These are phyloP conservation scores for Polypterus bichir DNA, from an alignment of 2,113 vertebrate genomes.

Conservation along the genomic window DNA sequence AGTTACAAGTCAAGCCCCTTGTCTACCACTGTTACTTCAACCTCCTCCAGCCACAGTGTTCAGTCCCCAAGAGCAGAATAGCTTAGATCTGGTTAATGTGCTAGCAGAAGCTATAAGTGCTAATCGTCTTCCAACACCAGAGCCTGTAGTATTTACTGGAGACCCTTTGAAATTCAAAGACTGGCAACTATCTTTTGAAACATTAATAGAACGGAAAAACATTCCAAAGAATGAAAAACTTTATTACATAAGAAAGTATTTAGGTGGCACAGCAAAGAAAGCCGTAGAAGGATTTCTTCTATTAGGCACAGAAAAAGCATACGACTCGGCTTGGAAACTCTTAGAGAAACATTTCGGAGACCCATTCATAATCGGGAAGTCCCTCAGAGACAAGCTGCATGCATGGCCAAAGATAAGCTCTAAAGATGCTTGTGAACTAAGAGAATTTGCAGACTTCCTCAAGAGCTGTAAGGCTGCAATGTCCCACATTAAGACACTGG, in stretches of 20 bases:
- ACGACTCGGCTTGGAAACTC: constrained; percentile 17
- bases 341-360: constrained; percentile 17
- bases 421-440: constrained; percentile 16
- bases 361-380: constrained; percentile 18
- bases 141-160: too few species aligned
- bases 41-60: too few species aligned
- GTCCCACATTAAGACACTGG: constrained; percentile 8
- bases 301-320: too few species aligned
- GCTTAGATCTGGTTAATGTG: too few species aligned
- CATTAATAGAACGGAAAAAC: constrained; percentile 16
- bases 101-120: too few species aligned
- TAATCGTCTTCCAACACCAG: too few species aligned
- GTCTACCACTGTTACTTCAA: too few species aligned
- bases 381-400: constrained; percentile 18
- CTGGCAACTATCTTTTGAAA: constrained; percentile 16
- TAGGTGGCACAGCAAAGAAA: constrained; percentile 11
- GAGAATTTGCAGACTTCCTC: constrained; percentile 16
- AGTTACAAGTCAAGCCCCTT: too few species aligned
- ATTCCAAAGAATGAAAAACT: constrained; percentile 18
- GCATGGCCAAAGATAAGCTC: constrained; percentile 16
- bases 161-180: too few species aligned
- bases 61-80: too few species aligned
- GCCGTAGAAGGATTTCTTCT: constrained; percentile 18
- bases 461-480: constrained; percentile 14
- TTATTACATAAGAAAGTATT: constrained; percentile 14